These are phyloP conservation scores for Vicugna pacos DNA, from an alignment of 2,113 vertebrate species.

Conservation along the genomic window DNA sequence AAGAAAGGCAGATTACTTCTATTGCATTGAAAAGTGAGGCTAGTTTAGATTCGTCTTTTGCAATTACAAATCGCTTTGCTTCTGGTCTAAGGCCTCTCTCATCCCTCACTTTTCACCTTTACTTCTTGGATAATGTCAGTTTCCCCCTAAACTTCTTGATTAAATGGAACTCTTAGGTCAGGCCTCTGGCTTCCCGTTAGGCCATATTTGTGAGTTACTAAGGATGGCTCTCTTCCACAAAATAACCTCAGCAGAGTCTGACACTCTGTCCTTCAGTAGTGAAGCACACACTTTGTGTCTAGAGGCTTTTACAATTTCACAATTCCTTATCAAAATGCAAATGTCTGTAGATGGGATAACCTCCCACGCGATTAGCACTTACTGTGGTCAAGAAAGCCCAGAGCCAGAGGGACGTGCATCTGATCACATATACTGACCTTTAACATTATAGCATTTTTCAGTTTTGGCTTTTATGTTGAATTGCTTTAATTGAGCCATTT, in stretches of 20 bases:
- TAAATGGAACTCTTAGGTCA: conserved; percentile 63
- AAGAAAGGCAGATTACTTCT: neutral
- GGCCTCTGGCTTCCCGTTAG: conserved; percentile 50
- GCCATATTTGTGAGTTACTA: conserved; percentile 43
- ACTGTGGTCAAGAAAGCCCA: conserved; percentile 35
- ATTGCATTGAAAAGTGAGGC: neutral
- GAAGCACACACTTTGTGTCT: conserved; percentile 53
- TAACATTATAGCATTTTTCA: neutral
- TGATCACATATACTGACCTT: conserved; percentile 42
- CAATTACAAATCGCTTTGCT: conserved; percentile 25
- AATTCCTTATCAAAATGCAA: conserved; percentile 75
- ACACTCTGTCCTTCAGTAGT: conserved; percentile 70
- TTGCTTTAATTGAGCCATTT: conserved; percentile 57
- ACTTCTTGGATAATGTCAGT: conserved; percentile 15
- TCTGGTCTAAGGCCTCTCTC: neutral
- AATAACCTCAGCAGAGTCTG: conserved; percentile 63
- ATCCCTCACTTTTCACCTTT: conserved; percentile 23
- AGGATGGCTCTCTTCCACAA: conserved; percentile 24
- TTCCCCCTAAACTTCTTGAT: conserved; percentile 59
- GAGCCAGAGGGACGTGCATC: neutral
- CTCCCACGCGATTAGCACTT: conserved; percentile 67
- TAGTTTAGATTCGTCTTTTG: conserved; percentile 35
- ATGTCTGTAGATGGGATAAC: conserved; percentile 58
- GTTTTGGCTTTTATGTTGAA: neutral
- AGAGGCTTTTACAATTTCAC: conserved; percentile 73